Conservation (phyloP, 1,140 invertebrate species). For the Triops cancriformis region DNA sequence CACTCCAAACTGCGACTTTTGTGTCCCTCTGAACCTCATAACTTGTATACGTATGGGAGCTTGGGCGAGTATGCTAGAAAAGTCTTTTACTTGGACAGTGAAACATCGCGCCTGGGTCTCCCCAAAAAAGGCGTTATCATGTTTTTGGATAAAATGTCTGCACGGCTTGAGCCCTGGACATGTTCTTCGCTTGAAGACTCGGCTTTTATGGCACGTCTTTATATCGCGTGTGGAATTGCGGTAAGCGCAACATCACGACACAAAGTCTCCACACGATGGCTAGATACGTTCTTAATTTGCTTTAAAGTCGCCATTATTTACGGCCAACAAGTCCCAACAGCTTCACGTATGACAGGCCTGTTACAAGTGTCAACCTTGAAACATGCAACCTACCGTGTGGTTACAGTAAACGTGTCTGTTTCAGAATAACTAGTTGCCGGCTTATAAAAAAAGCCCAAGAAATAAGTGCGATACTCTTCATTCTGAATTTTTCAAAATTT, state of each 20-base stretch:
- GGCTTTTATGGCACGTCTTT: background rate
- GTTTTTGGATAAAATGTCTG: background rate
- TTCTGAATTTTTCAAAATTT: background rate
- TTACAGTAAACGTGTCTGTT: too few species aligned
- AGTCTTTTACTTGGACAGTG: background rate
- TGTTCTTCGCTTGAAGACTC: background rate
- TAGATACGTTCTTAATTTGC: background rate
- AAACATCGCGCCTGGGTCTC: background rate
- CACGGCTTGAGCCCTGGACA: background rate
- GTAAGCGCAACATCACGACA: background rate
- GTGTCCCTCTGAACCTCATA: background rate
- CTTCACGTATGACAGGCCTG: too few species aligned
- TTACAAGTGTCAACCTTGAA: too few species aligned
- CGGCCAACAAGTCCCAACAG: background rate
- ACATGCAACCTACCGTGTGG: too few species aligned
- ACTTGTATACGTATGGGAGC: background rate
- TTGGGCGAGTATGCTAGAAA: background rate
- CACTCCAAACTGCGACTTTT: background rate
- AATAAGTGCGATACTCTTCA: too few species aligned
- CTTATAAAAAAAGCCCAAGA: too few species aligned
- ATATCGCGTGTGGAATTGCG: background rate
- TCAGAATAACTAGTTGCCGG: too few species aligned
- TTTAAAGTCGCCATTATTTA: background rate
- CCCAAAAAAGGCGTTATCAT: background rate
- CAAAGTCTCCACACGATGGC: background rate